Evolutionary conservation across 2,113 vertebrate genomes (phyloP), one percentile per base, ranked within the genome.

Genomic region (Psammodynastes pulverulentus): DNA sequence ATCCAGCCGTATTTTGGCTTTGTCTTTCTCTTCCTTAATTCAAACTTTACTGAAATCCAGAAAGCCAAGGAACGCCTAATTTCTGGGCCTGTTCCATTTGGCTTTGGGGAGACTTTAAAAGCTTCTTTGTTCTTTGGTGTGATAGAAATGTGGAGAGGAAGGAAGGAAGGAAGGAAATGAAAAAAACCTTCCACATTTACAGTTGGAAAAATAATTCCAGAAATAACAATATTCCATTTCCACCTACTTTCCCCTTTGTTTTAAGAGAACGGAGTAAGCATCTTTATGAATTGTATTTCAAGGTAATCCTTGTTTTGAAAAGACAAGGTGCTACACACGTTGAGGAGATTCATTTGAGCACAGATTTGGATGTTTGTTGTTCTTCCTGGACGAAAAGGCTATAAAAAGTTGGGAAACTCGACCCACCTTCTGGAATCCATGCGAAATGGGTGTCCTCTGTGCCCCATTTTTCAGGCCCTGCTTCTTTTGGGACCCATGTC

Each of bases 41-140:
- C 72, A 79, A 43, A 79, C 72, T 79, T 79, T 21, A 21, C 34
- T 21, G 19, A 79, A 79, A 79, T 79, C 72, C 19, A 79, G 72
- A 79, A 79, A 79, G 34, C 72, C 34, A 23, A 79, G 72, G 34
- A 79, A 79, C 34, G 72, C 72, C 72, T 79, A 39, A 79, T 39
- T 24, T 3, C 48, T 13, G 34, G 91, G 58, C 84, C 90, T 51
- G 17, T 62, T 52, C 23, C 21, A 86, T 49, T 43, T 51, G 34
- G 48, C 46, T 52, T 72, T 49, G 10, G 45, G 46, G 43, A 46
- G 13, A 87, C 85, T 72, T 72, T 87, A 21, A 79, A 88, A 84
- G 21, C n/a, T 45, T 52, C 87, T 88, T 89, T 92, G 91, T 89
- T 88, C 87, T n/a, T 89, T 53, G 45, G 26, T 79, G 86, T 8